Conservation (phyloP, 2,797 vertebrate genomes). For the Chiloscyllium punctatum region DNA sequence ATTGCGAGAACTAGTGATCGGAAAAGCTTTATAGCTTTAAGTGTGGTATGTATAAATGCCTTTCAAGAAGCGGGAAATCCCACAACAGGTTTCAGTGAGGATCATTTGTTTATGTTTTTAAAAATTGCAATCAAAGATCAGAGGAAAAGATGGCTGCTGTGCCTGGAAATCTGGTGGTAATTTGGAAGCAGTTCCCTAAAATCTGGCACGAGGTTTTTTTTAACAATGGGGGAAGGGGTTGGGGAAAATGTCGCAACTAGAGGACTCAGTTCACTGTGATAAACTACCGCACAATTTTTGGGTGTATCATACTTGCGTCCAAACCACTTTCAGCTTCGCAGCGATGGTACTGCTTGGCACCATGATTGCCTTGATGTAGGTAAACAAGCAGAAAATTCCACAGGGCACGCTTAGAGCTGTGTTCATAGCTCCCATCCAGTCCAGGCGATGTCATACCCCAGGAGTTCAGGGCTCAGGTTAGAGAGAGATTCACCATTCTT, state of each 20-base stretch:
- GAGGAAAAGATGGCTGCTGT: neutral
- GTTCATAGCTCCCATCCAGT: neutral
- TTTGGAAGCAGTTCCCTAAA: neutral
- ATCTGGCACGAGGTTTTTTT: neutral
- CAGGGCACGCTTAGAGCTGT: neutral
- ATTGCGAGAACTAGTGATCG: no score
- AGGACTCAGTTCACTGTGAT: neutral
- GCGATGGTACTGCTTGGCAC: neutral
- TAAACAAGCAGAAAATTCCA: neutral
- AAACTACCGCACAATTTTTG: neutral
- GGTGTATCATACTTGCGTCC: neutral
- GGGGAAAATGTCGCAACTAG: neutral
- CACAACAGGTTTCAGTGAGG: neutral
- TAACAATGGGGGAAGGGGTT: neutral
- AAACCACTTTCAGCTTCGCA: neutral
- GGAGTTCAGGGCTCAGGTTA: neutral
- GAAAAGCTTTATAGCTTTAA: neutral
- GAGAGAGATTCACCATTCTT: neutral
- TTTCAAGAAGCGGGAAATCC: neutral
- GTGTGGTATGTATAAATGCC: neutral
- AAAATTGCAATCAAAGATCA: slow-evolving; percentile 14
- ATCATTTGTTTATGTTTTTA: neutral
- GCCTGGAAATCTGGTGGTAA: slow-evolving; percentile 5
- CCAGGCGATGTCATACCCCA: neutral
- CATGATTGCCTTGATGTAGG: neutral